Base-by-base conservation (phyloP, 2,113 vertebrate genomes). In the Rafetus swinhoei region DNA sequence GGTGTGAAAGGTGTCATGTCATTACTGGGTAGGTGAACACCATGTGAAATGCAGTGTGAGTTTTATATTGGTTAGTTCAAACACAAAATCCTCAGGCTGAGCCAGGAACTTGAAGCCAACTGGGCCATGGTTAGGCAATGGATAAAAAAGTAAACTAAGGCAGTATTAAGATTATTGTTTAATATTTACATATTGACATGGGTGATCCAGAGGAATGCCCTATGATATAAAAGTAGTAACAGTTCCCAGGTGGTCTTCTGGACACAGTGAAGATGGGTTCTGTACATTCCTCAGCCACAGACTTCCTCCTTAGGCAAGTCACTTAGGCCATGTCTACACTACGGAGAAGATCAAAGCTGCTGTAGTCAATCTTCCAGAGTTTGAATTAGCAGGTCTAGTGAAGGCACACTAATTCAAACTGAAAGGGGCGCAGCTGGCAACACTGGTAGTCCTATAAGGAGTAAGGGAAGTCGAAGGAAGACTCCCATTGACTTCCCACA, bases 41-140 rank as follows among this genome's bases (percentile, higher is more conserved):
- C 39, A 1, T 0, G 6, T 19, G 55, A n/a, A 80, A 55, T 0
- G 0, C 55, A 52, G 5, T 2, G 14, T 1, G 81, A 86, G 54
- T 22, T 69, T 79, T 69, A n/a, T 35, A 11, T 0, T 65, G 12
- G 2, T 2, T 16, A 35, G 50, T 65, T 56, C 12, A 27, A 32
- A 2, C 24, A 74, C 59, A 18, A 11, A 29, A 45, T 27, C 72
- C 55, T 65, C 79, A 72, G 35, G 35, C 59, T 22, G 0, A 25
- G n/a, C 14, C 5, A n/a, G 52, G 55, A 57, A 2, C 0, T 0
- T 0, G 19, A 21, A 39, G 27, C 9, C 1, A 1, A 3, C 32
- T 2, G 25, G 32, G 18, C 69, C 39, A 56, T 60, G 69, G 72
- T 45, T 32, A 1, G 19, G 54, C 14, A 27, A 7, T 0, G 9